These are phyloP conservation scores for Hydropotes inermis DNA, from an alignment of 2,113 vertebrate species.

Conservation along the genomic window DNA sequence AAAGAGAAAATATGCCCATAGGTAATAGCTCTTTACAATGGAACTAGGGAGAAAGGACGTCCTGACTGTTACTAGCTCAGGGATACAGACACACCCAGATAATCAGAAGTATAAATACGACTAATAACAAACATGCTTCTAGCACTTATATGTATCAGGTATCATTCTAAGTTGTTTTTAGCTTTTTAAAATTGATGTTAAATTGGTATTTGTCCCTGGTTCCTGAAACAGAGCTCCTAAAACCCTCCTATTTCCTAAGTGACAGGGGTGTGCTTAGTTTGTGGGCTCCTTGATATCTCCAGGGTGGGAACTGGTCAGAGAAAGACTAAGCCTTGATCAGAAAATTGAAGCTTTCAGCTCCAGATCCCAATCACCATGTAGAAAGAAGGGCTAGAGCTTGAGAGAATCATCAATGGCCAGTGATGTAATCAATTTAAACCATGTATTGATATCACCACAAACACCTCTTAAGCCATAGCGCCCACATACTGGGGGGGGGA, in stretches of 20 bases:
- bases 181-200: neutral
- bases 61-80: neutral
- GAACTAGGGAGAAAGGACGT: neutral
- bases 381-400: neutral
- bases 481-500: fast-evolving
- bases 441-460: neutral
- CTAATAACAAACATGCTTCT: neutral
- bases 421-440: neutral
- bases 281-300: neutral
- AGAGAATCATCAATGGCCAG: neutral
- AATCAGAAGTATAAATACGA: neutral
- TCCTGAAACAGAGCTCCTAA: neutral
- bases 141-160: neutral
- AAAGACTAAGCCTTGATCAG: neutral
- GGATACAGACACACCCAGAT: neutral
- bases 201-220: neutral
- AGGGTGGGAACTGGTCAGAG: neutral
- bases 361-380: neutral
- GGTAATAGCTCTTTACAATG: neutral
- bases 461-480: neutral
- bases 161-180: neutral
- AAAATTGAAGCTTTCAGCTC: neutral
- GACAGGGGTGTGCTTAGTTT: neutral
- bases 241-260: neutral
- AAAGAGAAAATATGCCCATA: neutral